phyloP scores from a whole-genome alignment of 2,797 vertebrate genomes.

The Hemitrygon akajei region DNA sequence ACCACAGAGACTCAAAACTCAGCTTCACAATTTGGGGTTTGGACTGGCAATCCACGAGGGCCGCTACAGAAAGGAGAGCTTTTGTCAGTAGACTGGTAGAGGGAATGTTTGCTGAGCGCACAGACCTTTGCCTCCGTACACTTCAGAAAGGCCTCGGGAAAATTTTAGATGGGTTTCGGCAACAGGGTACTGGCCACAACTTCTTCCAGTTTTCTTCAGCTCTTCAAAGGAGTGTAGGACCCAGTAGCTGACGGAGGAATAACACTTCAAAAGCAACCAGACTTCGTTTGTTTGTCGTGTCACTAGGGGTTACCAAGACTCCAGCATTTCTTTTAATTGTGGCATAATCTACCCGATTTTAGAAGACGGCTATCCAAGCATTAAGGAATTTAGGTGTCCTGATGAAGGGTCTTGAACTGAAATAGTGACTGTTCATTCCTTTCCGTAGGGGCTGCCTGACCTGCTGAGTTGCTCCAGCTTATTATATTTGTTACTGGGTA shows the following conservation, averaged over 20 bases:
- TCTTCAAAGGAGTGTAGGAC: background rate
- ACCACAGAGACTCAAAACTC: slow-evolving; percentile 2
- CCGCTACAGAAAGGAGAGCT: background rate
- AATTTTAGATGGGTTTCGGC: background rate
- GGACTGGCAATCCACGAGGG: background rate
- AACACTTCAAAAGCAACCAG: background rate
- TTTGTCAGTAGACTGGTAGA: slow-evolving; percentile 7
- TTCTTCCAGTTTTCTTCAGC: background rate
- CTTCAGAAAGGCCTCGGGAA: background rate
- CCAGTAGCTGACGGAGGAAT: background rate
- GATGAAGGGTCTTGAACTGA: too few relatives aligned
- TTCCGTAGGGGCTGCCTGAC: too few relatives aligned
- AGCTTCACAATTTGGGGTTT: background rate
- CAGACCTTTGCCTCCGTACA: background rate
- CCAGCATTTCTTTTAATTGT: background rate
- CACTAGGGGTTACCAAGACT: background rate
- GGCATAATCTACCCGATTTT: background rate
- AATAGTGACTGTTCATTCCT: too few relatives aligned
- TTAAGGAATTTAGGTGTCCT: too few relatives aligned
- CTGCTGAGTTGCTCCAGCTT: too few relatives aligned
- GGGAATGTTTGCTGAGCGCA: slow-evolving; percentile 13
- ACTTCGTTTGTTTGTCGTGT: background rate
- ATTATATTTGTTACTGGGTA: too few relatives aligned
- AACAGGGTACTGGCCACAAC: background rate
- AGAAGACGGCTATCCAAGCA: background rate